These are phyloP conservation scores for Bradysia coprophila DNA, from an alignment of 1,140 invertebrate species.

Conservation along the genomic window DNA sequence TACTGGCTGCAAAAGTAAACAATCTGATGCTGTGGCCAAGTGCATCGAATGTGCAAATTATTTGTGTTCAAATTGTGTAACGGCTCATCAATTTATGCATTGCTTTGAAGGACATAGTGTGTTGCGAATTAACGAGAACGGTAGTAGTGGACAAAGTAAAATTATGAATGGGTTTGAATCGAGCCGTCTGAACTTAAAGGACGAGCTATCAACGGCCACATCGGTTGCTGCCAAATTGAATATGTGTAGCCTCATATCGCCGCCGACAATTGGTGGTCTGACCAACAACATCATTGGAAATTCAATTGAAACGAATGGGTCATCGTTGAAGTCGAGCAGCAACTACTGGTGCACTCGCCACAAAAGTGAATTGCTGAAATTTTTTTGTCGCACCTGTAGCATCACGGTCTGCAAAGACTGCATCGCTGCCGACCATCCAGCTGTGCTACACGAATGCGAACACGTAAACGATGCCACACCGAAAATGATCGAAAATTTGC, in stretches of 20 bases:
- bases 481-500: constrained; percentile 66
- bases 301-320: not conserved
- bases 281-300: not conserved
- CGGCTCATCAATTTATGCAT: constrained; percentile 97
- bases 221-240: not conserved
- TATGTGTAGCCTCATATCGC: constrained; percentile 7
- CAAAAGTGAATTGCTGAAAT: constrained; percentile 75
- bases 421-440: constrained; percentile 70
- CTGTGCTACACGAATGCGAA: constrained; percentile 69
- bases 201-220: constrained; percentile 1
- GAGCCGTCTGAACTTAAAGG: constrained; percentile 8
- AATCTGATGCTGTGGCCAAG: constrained; percentile 68
- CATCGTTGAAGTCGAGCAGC: not conserved
- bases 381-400: constrained; percentile 79
- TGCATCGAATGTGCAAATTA: constrained; percentile 92
- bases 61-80: constrained; percentile 89
- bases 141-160: not conserved
- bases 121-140: constrained; percentile 44
- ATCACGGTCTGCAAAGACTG: constrained; percentile 89
- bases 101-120: constrained; percentile 94
- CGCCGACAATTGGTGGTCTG: not conserved
- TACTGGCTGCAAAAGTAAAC: constrained; percentile 73
- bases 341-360: constrained; percentile 46
- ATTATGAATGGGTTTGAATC: constrained; percentile 16
- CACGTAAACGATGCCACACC: constrained; percentile 58